A percentile compares a stretch with the other conserved stretches of the same genome.
Evolutionary conservation across 2,113 vertebrate species (phyloP).

Genomic region (Chaenogobius annularis): DNA sequence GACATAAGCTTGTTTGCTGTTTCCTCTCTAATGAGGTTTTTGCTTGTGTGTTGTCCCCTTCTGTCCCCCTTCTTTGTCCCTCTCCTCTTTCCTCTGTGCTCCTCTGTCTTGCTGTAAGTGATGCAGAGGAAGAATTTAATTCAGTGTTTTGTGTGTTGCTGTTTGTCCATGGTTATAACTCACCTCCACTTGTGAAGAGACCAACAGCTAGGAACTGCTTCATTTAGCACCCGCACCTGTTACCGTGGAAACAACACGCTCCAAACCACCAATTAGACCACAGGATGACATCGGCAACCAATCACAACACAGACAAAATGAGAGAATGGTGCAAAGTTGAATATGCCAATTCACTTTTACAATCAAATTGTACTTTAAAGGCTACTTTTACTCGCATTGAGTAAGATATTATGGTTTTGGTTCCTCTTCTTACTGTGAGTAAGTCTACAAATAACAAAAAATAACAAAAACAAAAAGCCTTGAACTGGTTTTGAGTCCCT

Average conservation of each 20-base stretch:
- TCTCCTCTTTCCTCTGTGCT: not conserved
- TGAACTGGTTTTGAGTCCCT: not conserved
- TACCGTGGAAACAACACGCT: not conserved
- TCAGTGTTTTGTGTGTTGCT: not conserved
- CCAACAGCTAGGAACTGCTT: not conserved
- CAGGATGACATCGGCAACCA: not conserved
- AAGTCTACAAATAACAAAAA: not conserved
- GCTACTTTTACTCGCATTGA: no score
- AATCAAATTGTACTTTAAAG: no score
- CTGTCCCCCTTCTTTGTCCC: not conserved
- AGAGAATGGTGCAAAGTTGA: not conserved
- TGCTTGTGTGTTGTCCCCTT: not conserved
- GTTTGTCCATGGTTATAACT: not conserved
- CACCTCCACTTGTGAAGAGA: not conserved
- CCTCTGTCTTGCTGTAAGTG: not conserved
- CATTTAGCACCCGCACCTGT: not conserved
- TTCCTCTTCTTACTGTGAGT: no score
- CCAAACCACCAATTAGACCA: not conserved
- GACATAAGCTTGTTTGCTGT: not conserved
- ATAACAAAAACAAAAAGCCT: not conserved
- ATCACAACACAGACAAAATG: not conserved
- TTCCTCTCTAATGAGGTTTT: not conserved
- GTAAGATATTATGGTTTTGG: no score
- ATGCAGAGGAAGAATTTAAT: conserved; percentile 5
- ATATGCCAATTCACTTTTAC: no score